A percentile compares a stretch with the other conserved stretches of the same genome.
Conservation (phyloP, 2,888 invertebrate genomes). For the Erebia aethiops region DNA sequence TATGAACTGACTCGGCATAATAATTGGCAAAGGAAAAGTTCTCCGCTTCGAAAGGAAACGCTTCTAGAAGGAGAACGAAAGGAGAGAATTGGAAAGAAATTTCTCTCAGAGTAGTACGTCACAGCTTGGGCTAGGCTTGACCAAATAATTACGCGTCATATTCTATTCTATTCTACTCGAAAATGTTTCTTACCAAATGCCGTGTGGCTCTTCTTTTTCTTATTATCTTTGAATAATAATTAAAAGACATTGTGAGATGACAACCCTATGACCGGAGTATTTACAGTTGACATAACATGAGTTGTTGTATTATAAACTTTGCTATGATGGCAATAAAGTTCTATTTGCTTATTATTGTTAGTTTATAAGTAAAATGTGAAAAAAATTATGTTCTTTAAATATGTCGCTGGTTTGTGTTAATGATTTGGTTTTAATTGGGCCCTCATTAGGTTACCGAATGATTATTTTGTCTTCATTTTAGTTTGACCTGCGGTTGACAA, state of each 20-base stretch:
- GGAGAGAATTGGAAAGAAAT: no score
- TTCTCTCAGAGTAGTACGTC: no score
- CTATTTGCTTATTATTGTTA: constrained; percentile 10
- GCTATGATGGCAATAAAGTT: constrained; percentile 5
- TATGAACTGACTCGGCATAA: no score
- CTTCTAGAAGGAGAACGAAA: no score
- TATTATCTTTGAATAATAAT: no score
- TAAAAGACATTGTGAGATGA: background rate
- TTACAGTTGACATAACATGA: constrained; percentile 2
- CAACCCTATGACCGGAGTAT: constrained; percentile 7
- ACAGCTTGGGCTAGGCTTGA: no score
- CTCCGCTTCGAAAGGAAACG: no score
- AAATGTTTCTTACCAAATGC: no score
- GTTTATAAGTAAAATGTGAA: constrained; percentile 19
- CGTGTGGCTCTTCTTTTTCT: no score
- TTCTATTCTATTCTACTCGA: no score
- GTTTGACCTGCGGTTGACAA: constrained; percentile 6
- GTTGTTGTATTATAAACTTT: constrained; percentile 13
- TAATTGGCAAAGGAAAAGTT: no score
- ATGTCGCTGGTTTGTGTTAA: constrained; percentile 41
- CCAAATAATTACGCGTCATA: no score
- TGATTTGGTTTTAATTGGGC: constrained; percentile 35
- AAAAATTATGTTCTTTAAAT: constrained; percentile 51
- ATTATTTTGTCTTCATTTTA: constrained; percentile 19
- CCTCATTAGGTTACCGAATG: constrained; percentile 30